phyloP scores from a whole-genome alignment of 2,797 vertebrate genomes.

The Pantherophis alleghaniensis region DNA sequence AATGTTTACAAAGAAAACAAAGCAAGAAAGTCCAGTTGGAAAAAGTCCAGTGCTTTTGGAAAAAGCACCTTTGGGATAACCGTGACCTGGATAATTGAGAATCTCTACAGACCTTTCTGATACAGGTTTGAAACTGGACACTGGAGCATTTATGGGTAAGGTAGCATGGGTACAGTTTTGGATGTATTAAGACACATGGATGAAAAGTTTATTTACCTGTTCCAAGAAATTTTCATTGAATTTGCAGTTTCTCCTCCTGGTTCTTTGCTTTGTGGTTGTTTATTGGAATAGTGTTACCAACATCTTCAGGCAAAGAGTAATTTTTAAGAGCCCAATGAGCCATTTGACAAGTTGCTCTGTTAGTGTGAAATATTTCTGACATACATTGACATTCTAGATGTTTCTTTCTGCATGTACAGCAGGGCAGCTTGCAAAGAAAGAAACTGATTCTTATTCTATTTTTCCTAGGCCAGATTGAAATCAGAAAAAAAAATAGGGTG shows the following conservation, averaged over 20 bases:
- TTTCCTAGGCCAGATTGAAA: background rate
- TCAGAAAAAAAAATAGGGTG: background rate
- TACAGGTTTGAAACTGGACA: background rate
- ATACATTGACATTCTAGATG: background rate
- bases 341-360: slow-evolving; percentile 47
- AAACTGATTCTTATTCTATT: background rate
- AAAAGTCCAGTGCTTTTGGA: background rate
- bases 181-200: background rate
- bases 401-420: background rate
- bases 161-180: background rate
- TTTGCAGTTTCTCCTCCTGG: slow-evolving; percentile 28
- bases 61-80: background rate
- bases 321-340: slow-evolving; percentile 52
- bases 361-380: slow-evolving; percentile 46
- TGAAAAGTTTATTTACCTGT: background rate
- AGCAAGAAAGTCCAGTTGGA: background rate
- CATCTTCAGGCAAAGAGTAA: background rate
- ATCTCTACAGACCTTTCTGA: background rate
- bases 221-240: slow-evolving; percentile 28
- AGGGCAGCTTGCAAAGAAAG: background rate
- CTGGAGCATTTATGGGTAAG: background rate
- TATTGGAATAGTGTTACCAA: slow-evolving; percentile 30
- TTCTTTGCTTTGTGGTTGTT: slow-evolving; percentile 24
- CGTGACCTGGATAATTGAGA: background rate
- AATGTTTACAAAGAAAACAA: background rate